Evolutionary conservation across 2,888 invertebrate species (phyloP), one percentile per base, ranked within the genome.

Genomic region (Metacarcinus magister): DNA sequence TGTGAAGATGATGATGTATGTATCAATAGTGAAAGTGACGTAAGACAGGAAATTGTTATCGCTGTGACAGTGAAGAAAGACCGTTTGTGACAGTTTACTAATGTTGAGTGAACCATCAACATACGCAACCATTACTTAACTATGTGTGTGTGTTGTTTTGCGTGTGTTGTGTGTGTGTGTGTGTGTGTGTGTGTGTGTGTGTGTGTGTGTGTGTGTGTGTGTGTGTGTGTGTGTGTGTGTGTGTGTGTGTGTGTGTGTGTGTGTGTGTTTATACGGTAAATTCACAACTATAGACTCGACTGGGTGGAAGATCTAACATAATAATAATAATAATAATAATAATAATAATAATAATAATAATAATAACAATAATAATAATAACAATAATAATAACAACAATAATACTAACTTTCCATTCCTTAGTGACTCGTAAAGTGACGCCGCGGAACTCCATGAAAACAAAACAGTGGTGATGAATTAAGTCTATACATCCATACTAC

Each of bases 161-260:
- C 32, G 82, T 82, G 82, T 82, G 82, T 82, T 82, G 82, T 82
- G 67, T 23, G 67, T 67, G 67, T 23, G n/a, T 67, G 67, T 23
- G 67, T n/a, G 16, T 23, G n/a, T 67, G 23, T 23, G 8, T 23
- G 19, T 7, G 67, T 19, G 67, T 19, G 16, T 67, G 16, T 7
- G 23, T 67, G n/a, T 7, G n/a, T 67, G 23, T 67, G 23, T 4
- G 4, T 23, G 16, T n/a, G n/a, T 19, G 67, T 23, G n/a, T 23
- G n/a, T 19, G n/a, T 54, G 54, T 54, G 16, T 54, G 54, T 54
- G 54, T 54, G 54, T 54, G 54, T 54, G 54, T 54, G 54, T 54
- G 54, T 8, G 54, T 54, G 54, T 54, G 54, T 8, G 54, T 54
- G 54, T 54, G 16, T 54, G 54, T 54, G 16, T 54, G 54, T 54